Conservation (phyloP, 2,113 vertebrate genomes). For the Trogon melanurus region DNA sequence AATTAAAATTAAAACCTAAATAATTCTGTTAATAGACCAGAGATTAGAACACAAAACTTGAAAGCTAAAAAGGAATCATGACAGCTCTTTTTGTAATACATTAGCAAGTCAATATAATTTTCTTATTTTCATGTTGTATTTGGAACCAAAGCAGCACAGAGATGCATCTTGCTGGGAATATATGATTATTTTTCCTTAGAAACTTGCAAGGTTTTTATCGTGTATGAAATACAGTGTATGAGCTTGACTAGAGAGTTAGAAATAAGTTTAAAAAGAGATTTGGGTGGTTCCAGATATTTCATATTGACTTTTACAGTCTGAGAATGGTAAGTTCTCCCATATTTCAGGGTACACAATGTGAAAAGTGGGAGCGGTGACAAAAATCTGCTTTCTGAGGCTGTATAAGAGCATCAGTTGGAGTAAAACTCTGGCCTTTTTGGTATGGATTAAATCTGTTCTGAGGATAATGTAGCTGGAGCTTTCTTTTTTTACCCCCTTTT, state of each 20-base stretch:
- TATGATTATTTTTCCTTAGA: constrained; percentile 14
- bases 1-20: constrained; percentile 19
- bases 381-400: not conserved
- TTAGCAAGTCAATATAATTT: not conserved
- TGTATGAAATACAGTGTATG: constrained; percentile 7
- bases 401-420: not conserved
- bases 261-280: not conserved
- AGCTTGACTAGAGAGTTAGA: constrained; percentile 2
- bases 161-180: not conserved
- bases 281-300: not conserved
- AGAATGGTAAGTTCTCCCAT: not conserved
- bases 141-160: not conserved
- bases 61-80: not conserved
- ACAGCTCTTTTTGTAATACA: not conserved
- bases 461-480: not conserved
- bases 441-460: not conserved
- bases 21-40: not conserved
- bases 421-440: not conserved
- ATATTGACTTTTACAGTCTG: not conserved
- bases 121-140: not conserved
- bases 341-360: not conserved
- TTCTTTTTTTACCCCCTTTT: rapidly evolving
- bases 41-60: not conserved
- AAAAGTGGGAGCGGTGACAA: not conserved
- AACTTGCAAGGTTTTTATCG: not conserved